Conservation (phyloP, 2,888 invertebrate genomes). For the Oligia latruncula region DNA sequence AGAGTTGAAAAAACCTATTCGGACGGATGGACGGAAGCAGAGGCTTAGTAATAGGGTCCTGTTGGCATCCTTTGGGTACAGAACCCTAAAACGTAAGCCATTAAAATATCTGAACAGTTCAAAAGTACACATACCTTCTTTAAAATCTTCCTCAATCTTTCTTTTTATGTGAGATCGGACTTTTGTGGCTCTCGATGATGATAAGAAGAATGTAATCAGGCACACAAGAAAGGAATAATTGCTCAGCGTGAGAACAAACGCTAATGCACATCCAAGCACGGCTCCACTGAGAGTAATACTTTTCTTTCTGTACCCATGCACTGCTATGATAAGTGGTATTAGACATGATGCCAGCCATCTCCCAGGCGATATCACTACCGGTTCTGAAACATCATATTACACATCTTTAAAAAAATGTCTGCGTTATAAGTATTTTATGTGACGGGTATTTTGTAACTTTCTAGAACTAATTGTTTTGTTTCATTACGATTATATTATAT, state of each 20-base stretch:
- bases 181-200: slow-evolving; percentile 95
- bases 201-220: slow-evolving; percentile 94
- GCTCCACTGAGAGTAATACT: slow-evolving; percentile 93
- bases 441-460: background rate
- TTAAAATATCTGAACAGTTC: background rate
- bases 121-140: slow-evolving; percentile 91
- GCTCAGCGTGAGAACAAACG: slow-evolving; percentile 94
- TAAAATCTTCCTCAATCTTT: slow-evolving; percentile 94
- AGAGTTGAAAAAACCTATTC: too few species aligned
- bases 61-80: background rate
- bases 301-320: slow-evolving; percentile 92
- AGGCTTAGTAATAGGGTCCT: too few species aligned
- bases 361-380: slow-evolving; percentile 90
- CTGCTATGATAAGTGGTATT: slow-evolving; percentile 91
- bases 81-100: background rate
- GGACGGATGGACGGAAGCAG: too few species aligned
- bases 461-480: background rate
- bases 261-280: slow-evolving; percentile 92
- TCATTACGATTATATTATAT: slow-evolving; percentile 7
- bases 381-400: slow-evolving; percentile 84
- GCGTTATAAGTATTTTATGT: background rate
- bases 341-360: slow-evolving; percentile 92
- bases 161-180: slow-evolving; percentile 92
- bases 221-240: slow-evolving; percentile 94
- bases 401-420: background rate